Base-by-base conservation (phyloP, 2,113 vertebrate genomes). In the Otocyon megalotis region DNA sequence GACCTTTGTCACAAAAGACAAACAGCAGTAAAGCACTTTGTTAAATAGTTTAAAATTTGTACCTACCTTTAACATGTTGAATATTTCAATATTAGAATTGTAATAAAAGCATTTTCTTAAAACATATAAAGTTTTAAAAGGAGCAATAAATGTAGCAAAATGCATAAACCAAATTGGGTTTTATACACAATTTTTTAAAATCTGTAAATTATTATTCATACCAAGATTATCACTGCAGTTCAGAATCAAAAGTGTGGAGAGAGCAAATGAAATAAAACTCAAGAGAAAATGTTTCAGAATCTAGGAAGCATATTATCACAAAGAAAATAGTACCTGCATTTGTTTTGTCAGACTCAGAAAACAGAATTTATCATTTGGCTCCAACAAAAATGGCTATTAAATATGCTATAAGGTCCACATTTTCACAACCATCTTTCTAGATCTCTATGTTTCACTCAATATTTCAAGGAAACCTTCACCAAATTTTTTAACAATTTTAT, bases 1-100 rank as follows among this genome's bases (percentile, higher is more conserved):
- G 37, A 77, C 19, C 53, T 96, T 35, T 89, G 87, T 71, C 80
- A 97, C 96, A 35, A 93, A 97, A 91, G 35, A 77, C 53, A 93
- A 96, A 89, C 0, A 79, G 48, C 22, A 71, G 37, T 58, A 80
- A 90, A 80, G 30, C 9, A 93, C 28, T 90, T 80, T 80, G 48
- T 83, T 92, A 86, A 77, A 24, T 3, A 89, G 69, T 86, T 96
- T 95, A 72, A 93, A 92, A 81, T 74, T 9, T 94, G 48, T 48
- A 97, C 76, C 76, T 95, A 96, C 80, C 69, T 93, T 97, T 56
- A 92, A 74, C 88, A 85, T 87, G 50, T 60, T 87, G 37, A 91
- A 30, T 76, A 81, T 81, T 86, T 89, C 50, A 79, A 13, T 28
- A 87, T 50, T 63, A 97, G 7, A 87, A 86, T 5, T 69, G 26